Percentiles rank a stretch among this genome's conserved stretches.
Conservation (phyloP, 2,888 invertebrate genomes). For the Heliconius aoede region DNA sequence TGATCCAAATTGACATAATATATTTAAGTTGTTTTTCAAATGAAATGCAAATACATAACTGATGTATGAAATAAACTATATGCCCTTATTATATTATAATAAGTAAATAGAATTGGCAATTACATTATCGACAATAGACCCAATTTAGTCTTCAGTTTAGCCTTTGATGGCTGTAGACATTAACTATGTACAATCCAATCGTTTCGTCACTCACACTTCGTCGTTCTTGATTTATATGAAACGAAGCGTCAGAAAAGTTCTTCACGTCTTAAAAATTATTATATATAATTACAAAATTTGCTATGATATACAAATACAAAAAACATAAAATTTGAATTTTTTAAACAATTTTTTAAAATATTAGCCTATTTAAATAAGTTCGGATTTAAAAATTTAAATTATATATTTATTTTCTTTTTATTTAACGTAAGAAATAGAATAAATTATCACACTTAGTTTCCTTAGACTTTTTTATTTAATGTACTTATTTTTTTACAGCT, state of each 20-base stretch:
- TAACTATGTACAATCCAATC: neutral
- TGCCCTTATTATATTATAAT: neutral
- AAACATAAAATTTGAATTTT: no score
- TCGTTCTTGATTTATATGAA: neutral
- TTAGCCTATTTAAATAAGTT: no score
- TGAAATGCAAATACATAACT: no score
- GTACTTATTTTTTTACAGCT: neutral
- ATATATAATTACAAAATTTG: neutral
- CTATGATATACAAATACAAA: no score
- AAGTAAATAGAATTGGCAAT: neutral
- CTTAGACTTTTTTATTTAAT: neutral
- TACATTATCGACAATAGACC: neutral
- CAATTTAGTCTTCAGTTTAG: constrained; percentile 10
- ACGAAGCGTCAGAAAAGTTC: no score
- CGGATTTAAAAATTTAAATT: no score
- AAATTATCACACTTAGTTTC: neutral
- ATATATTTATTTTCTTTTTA: no score
- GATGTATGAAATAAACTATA: neutral
- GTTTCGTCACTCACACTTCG: neutral
- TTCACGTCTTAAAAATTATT: no score
- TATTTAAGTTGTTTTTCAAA: no score
- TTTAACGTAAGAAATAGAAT: neutral
- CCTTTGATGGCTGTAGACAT: constrained; percentile 7
- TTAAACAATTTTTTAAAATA: no score
- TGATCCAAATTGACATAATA: no score